These are phyloP conservation scores for Zaprionus inermis DNA, from an alignment of 1,140 invertebrate genomes.

Conservation along the genomic window DNA sequence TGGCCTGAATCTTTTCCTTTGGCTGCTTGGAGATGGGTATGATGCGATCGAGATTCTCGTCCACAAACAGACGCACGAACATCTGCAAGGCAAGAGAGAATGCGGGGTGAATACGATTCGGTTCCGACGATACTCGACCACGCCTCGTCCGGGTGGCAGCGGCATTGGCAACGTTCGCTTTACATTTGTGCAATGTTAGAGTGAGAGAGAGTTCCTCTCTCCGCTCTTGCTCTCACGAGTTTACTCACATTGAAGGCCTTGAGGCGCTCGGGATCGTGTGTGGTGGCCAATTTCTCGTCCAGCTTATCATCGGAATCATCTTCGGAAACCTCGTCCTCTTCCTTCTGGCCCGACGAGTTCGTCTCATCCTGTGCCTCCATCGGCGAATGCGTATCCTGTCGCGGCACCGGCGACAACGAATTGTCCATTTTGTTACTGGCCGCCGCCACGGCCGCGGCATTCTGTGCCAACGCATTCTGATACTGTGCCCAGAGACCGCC, in stretches of 20 bases:
- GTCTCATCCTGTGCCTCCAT: constrained; percentile 94
- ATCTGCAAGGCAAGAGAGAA: constrained; percentile 88
- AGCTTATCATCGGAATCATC: constrained; percentile 96
- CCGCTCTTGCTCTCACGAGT: constrained; percentile 45
- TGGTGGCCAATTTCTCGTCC: constrained; percentile 89
- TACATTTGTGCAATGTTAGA: constrained; percentile 57
- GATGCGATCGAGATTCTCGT: constrained; percentile 98
- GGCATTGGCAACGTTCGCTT: constrained; percentile 76
- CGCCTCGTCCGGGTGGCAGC: constrained; percentile 11
- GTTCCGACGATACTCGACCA: background rate
- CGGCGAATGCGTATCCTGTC: constrained; percentile 72
- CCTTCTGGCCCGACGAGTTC: constrained; percentile 96
- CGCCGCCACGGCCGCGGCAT: constrained; percentile 71
- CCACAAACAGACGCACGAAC: constrained; percentile 98
- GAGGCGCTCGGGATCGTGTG: constrained; percentile 96
- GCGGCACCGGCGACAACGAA: constrained; percentile 78
- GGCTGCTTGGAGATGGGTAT: constrained; percentile 99
- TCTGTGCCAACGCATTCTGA: constrained; percentile 85
- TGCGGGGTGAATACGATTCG: constrained; percentile 2
- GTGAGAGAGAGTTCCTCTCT: constrained; percentile 10
- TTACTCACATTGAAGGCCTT: constrained; percentile 98
- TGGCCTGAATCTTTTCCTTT: constrained; percentile 98
- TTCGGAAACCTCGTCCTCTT: constrained; percentile 95
- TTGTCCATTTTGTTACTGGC: constrained; percentile 70
- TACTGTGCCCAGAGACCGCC: constrained; percentile 92